Percentiles rank a stretch among this genome's conserved stretches.
Evolutionary conservation across 2,797 vertebrate species (phyloP).

Genomic region (Antennarius maculatus): DNA sequence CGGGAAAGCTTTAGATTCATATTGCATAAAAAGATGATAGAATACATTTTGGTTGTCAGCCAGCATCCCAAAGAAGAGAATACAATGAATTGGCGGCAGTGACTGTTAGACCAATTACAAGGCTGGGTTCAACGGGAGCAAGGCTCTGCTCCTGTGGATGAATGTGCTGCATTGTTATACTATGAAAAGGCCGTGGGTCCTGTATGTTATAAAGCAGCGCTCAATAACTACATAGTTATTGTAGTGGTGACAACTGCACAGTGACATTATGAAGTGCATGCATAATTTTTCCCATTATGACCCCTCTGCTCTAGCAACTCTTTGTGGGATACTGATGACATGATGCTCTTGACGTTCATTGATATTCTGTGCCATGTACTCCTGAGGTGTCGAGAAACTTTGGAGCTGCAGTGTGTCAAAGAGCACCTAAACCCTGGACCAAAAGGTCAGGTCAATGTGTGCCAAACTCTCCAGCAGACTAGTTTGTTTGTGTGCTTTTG

Average conservation of each 20-base stretch:
- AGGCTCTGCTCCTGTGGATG: slow-evolving; percentile 5
- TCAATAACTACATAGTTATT: slow-evolving; percentile 28
- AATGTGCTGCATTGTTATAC: slow-evolving; percentile 3
- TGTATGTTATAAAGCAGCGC: slow-evolving; percentile 14
- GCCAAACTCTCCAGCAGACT: slow-evolving; percentile 62
- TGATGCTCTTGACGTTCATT: slow-evolving; percentile 46
- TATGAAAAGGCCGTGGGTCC: slow-evolving; percentile 10
- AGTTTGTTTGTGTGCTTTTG: slow-evolving; percentile 62
- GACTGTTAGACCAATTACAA: neutral
- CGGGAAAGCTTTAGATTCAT: neutral
- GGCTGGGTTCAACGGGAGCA: slow-evolving; percentile 1
- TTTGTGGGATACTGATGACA: slow-evolving; percentile 37
- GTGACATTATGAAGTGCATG: slow-evolving; percentile 25
- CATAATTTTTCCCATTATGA: slow-evolving; percentile 23
- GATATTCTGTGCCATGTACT: slow-evolving; percentile 60
- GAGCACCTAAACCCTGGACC: slow-evolving; percentile 55
- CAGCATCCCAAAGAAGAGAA: neutral
- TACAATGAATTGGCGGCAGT: neutral
- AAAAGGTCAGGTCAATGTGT: slow-evolving; percentile 68
- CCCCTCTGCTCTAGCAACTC: slow-evolving; percentile 27
- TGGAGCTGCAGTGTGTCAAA: slow-evolving; percentile 64
- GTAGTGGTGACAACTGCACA: slow-evolving; percentile 19
- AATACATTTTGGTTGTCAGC: neutral
- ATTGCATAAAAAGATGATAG: neutral
- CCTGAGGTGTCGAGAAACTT: slow-evolving; percentile 55